Base-by-base conservation (phyloP, 2,797 vertebrate species). In the Denticeps clupeoides region DNA sequence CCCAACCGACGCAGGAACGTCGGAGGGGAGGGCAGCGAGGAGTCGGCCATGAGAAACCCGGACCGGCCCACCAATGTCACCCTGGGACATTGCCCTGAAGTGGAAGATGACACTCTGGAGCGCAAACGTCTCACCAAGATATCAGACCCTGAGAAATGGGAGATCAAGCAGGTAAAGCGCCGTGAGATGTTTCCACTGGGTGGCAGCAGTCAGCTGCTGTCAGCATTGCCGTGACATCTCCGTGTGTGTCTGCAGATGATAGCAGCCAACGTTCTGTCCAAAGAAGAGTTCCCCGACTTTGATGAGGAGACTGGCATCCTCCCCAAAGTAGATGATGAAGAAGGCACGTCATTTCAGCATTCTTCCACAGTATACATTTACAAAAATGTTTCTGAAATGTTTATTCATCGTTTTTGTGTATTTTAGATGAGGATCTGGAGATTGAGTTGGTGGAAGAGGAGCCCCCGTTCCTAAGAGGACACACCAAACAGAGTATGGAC, bases 401-500 rank as follows among this genome's bases (percentile, higher is more conserved):
- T 4, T 45, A 23, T 13, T 60, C 3, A 29, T 10, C 21, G 23
- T 7, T 25, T 16, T 12, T 47, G 3, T 51, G 7, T 26, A 2
- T 5, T 63, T 52, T 70, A 97, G 93, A 97, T 76, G 95, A 99
- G 63, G 95, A 99, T 49, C 80, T 99, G 62, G 95, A 99, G 72
- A 99, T 98, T 16, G 95, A 99, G 59, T 72, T 98, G 9, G 94
- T 99, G 28, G 95, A 98, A 54, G 95, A 99, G 64, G 95, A 99
- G 19, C 94, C 95, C 0, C 94, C 95, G 0, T 98, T 99, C 75
- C 77, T 99, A 55, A 82, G 92, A 60, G 94, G 94, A 28, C 95
- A 99, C 68, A 98, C 95, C 8, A 97, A 97, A 51, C 93, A 96
- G 45, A 99, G 95, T 77, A 97, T 97, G 90, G 91, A 97, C 72